Conservation (phyloP, 2,888 invertebrate genomes). For the Drosophila putrida region DNA sequence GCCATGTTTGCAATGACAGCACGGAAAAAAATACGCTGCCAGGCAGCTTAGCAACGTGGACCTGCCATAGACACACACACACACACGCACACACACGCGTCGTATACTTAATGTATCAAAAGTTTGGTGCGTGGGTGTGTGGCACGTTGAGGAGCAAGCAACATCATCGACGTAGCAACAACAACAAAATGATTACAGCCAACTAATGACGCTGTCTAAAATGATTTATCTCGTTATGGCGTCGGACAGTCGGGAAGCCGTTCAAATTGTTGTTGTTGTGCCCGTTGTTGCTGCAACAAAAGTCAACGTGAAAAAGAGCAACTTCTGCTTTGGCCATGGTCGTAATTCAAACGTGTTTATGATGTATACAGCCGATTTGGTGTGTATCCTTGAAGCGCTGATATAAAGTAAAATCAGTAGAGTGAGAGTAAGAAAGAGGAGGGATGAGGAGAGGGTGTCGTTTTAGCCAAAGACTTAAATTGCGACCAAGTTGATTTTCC, state of each 20-base stretch:
- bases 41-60: conserved; percentile 34
- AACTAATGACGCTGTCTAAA: conserved; percentile 83
- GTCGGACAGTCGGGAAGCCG: conserved; percentile 43
- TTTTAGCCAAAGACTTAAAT: conserved; percentile 31
- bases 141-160: conserved; percentile 23
- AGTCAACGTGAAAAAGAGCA: conserved; percentile 73
- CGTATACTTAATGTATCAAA: conserved; percentile 71
- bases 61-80: conserved; percentile 8
- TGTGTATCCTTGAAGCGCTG: conserved; percentile 46
- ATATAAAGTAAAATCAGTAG: neutral
- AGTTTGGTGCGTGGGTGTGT: conserved; percentile 36
- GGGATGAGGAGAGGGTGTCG: neutral
- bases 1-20: conserved; percentile 48
- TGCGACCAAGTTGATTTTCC: conserved; percentile 24
- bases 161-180: conserved; percentile 46
- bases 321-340: conserved; percentile 32
- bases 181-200: conserved; percentile 78
- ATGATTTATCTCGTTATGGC: conserved; percentile 82
- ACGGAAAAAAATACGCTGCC: conserved; percentile 36
- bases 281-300: conserved; percentile 59
- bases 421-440: neutral
- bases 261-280: conserved; percentile 6
- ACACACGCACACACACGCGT: conserved; percentile 14
- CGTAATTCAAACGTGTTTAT: conserved; percentile 80
- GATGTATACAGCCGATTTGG: conserved; percentile 71